These are phyloP conservation scores for Chloromyia formosa DNA, from an alignment of 2,888 invertebrate species.

Conservation along the genomic window DNA sequence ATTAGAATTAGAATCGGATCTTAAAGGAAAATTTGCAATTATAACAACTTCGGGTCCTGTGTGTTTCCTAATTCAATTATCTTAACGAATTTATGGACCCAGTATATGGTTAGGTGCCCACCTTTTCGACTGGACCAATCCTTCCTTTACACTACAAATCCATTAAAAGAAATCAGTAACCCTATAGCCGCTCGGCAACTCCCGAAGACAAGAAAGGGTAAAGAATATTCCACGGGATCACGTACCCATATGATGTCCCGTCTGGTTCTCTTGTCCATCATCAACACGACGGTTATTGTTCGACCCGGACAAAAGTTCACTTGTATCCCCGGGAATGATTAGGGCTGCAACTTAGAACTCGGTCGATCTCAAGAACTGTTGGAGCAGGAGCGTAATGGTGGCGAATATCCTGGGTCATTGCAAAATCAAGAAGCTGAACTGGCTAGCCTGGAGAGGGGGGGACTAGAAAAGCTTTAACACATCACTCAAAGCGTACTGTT, in stretches of 20 bases:
- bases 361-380: not conserved
- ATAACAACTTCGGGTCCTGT: too few species aligned
- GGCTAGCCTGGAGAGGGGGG: not conserved
- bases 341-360: not conserved
- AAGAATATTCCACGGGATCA: not conserved
- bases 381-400: too few species aligned
- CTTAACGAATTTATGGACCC: too few species aligned
- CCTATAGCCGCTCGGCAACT: too few species aligned
- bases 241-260: conserved; percentile 24
- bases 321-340: conserved; percentile 12
- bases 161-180: too few species aligned
- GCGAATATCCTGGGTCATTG: not conserved
- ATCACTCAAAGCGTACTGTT: not conserved
- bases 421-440: not conserved
- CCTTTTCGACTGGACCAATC: too few species aligned
- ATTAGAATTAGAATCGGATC: too few species aligned
- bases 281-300: conserved; percentile 19
- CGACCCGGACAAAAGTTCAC: conserved; percentile 25
- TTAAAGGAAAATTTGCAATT: too few species aligned
- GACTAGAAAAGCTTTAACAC: not conserved
- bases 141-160: too few species aligned
- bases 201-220: not conserved
- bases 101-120: too few species aligned
- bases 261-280: conserved; percentile 35
- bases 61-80: too few species aligned